Conservation (phyloP, 2,888 invertebrate genomes). For the Osmoderma eremita region DNA sequence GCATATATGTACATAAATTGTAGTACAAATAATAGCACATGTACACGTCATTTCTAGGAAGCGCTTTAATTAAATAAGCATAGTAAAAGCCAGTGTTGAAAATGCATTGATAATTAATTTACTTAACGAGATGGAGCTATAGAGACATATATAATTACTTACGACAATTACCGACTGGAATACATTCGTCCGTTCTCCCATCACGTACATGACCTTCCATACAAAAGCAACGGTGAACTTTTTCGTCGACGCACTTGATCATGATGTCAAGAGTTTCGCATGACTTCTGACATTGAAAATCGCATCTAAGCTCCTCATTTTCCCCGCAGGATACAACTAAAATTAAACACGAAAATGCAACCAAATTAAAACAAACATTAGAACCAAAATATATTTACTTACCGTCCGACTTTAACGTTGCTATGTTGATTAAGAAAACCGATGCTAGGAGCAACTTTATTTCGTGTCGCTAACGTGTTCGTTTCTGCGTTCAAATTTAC, state of each 20-base stretch:
- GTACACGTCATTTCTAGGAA: no score
- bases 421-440: not conserved
- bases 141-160: constrained; percentile 6
- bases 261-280: constrained; percentile 16
- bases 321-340: not conserved
- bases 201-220: constrained; percentile 40
- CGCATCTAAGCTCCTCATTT: constrained; percentile 31
- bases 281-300: constrained; percentile 19
- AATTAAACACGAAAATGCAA: no score
- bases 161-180: constrained; percentile 30
- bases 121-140: not conserved
- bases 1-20: no score
- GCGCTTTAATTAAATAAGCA: no score
- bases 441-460: constrained; percentile 3
- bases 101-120: constrained; percentile 18
- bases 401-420: constrained; percentile 13
- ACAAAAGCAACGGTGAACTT: constrained; percentile 32
- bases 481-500: no score
- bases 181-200: constrained; percentile 34
- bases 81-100: no score
- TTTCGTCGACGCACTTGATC: constrained; percentile 16
- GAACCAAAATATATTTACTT: not conserved
- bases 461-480: no score
- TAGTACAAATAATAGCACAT: no score
- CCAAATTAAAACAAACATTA: not conserved